Conservation (phyloP, 1,140 invertebrate species). For the Solenopsis fugax region DNA sequence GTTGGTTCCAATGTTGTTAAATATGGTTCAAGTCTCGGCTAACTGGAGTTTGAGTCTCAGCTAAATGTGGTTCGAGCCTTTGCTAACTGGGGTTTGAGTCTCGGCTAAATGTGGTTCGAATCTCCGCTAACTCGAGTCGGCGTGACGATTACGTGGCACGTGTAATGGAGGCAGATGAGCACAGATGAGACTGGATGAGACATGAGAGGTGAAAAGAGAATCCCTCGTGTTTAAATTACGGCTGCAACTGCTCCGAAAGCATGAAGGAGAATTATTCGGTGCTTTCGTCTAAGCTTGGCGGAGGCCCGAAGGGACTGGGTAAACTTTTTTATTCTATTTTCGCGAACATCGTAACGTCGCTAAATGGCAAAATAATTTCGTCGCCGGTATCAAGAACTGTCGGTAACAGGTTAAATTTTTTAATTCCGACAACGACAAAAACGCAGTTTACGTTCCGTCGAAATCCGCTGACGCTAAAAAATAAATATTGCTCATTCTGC, state of each 20-base stretch:
- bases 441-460: neutral
- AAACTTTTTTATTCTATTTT: slow-evolving; percentile 58
- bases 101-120: no score
- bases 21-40: no score
- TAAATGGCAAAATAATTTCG: neutral
- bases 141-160: neutral
- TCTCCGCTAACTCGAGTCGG: no score
- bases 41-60: no score
- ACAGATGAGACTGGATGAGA: no score
- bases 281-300: slow-evolving; percentile 82
- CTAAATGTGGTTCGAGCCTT: no score
- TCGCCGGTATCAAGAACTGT: neutral
- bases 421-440: neutral
- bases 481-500: neutral
- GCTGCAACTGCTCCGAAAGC: neutral
- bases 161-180: neutral
- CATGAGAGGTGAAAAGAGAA: no score
- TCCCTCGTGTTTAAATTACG: no score
- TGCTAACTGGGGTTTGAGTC: no score
- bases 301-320: slow-evolving; percentile 88
- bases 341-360: neutral
- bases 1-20: neutral
- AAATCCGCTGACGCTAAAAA: neutral
- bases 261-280: slow-evolving; percentile 66
- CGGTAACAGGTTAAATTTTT: slow-evolving; percentile 25